Evolutionary conservation across 2,797 vertebrate species (phyloP), one percentile per base, ranked within the genome.

Genomic region (Adrianichthys oophorus): DNA sequence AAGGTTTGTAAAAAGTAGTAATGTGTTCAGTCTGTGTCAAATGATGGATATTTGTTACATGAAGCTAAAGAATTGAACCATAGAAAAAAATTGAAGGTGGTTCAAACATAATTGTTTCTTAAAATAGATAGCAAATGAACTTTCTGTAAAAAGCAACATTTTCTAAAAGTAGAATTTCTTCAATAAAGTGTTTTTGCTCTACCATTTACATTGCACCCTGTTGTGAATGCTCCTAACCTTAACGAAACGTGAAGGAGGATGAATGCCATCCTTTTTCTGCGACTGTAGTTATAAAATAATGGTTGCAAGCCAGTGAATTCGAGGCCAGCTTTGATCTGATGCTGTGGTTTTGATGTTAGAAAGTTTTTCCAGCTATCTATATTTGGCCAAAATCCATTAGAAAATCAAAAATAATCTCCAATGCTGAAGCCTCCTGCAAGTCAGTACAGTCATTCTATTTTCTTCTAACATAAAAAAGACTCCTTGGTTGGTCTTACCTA

Each of bases 1-100:
- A 61, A 32, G 18, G 43, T 59, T 50, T 37, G 19, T 61, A 15
- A 41, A 15, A 70, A 8, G 59, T 10, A 41, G 18, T 54, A 6
- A 15, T 37, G 21, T 42, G 17, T 24, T 14, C 42, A 45, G 24
- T 26, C 43, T 26, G 18, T 1, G 48, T 48, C 14, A 56, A 42
- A 18, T 43, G 41, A 15, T 41, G 4, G 4, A 57, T 41, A 51
- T 2, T 10, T 32, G 8, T 10, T 0, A 4, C 45, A 19, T 0
- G 18, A 55, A n/a, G 21, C 7, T 50, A n/a, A 15, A 23, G 6
- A 52, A 2, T 19, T 19, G 19, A 19, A 19, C 19, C 19, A 19
- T 19, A 1, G 19, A 19, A 19, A 19, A 6, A 15, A 5, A 5
- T 42, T 23, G 2, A 23, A 4, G 12, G 15, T 4, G 6, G 14